Base-by-base conservation (phyloP, 2,797 vertebrate genomes). In the Eulemur rubriventer region DNA sequence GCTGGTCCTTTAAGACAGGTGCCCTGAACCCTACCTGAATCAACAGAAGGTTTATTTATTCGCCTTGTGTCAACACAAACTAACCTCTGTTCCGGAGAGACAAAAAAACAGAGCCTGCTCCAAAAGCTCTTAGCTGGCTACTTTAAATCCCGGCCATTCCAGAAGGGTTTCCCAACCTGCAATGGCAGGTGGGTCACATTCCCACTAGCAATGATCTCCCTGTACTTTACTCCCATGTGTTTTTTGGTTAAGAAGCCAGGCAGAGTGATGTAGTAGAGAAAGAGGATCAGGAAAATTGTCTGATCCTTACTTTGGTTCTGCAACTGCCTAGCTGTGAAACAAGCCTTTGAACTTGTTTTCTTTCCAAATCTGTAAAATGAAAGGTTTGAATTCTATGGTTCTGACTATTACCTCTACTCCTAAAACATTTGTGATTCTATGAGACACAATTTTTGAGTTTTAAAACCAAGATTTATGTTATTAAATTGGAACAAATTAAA, bases 31-130 rank as follows among this genome's bases (percentile, higher is more conserved):
- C 38, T 78, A 63, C 81, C 83, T 96, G 83, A 92, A 61, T 94
- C 83, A 87, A 92, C 18, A 72, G 82, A 65, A 83, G 48, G 30
- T 24, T 89, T 96, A 92, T 82, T 96, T 94, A 89, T 59, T 87
- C 35, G 18, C 83, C 52, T 28, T 89, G 48, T 89, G 96, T 97
- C 94, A 96, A 94, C 41, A 97, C 61, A 92, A 84, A 89, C 72
- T 92, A 76, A 91, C 86, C 75, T 87, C 79, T 94, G 72, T 96
- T 67, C 52, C 70, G 59, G 73, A 84, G 79, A 65, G 55, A 84
- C 69, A 17, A 30, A 30, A 61, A 30, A 67, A 83, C 84, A 79
- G 38, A 79, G 41, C 18, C 33, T 28, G 14, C 48, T 83, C n/a
- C 13, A 35, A 81, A 75, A 72, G 61, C 18, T 4, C 35, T 24